Conservation (phyloP, 2,888 invertebrate species). For the Priocnemis perturbator region DNA sequence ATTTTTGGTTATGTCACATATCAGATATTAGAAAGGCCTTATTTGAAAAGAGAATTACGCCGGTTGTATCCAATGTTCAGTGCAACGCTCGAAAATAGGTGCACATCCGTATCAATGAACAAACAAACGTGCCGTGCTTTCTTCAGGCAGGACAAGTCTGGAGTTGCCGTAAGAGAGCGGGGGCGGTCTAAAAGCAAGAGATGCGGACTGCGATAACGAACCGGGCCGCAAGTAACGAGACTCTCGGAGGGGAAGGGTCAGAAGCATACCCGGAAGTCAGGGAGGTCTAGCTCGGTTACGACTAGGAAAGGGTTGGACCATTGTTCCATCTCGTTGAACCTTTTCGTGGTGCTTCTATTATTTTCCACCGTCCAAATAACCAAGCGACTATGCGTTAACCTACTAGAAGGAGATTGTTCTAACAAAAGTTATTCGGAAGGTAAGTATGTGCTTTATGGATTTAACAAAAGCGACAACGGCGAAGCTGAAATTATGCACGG, state of each 20-base stretch:
- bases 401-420: neutral
- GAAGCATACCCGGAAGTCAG: conserved; percentile 10
- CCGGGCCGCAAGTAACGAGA: conserved; percentile 17
- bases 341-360: conserved; percentile 13
- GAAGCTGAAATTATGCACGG: too few relatives aligned
- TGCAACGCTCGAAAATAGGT: too few relatives aligned
- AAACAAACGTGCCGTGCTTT: neutral
- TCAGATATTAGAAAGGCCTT: too few relatives aligned
- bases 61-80: too few relatives aligned
- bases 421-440: neutral
- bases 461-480: too few relatives aligned
- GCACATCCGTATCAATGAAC: neutral
- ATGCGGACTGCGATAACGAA: conserved; percentile 24
- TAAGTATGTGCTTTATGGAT: too few relatives aligned
- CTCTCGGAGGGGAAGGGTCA: neutral
- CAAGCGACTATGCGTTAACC: neutral
- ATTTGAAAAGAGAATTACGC: too few relatives aligned
- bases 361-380: conserved; percentile 6
- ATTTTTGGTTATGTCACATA: too few relatives aligned
- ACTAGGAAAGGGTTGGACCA: conserved; percentile 7
- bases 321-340: conserved; percentile 16
- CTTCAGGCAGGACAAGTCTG: too few relatives aligned
- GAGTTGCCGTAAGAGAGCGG: too few relatives aligned
- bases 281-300: conserved; percentile 7
- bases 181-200: conserved; percentile 14